phyloP scores from a whole-genome alignment of 35 echinoderm and acorn worm genomes.

The Lytechinus pictus region DNA sequence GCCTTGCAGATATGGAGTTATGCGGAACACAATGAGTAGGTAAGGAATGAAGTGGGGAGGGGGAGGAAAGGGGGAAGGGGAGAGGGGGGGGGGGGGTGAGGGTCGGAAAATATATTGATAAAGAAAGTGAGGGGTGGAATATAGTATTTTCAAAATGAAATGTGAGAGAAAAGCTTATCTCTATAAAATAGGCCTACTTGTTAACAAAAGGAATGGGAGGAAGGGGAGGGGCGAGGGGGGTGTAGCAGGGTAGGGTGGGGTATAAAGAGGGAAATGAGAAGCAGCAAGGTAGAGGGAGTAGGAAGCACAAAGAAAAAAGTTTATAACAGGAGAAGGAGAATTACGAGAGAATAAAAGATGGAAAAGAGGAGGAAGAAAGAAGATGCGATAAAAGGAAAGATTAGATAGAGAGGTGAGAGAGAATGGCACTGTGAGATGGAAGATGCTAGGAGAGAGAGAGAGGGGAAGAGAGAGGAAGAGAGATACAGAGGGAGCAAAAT shows the following conservation, averaged over 20 bases:
- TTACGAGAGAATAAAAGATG: no score
- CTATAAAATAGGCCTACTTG: no score
- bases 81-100: neutral
- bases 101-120: neutral
- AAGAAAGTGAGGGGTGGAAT: neutral
- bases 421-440: neutral
- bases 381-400: neutral
- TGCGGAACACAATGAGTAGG: neutral
- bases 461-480: neutral
- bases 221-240: no score
- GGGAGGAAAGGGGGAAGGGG: neutral
- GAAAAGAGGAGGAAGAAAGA: neutral
- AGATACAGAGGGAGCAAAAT: neutral
- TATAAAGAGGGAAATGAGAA: no score
- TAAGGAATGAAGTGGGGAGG: no score
- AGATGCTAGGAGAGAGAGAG: neutral
- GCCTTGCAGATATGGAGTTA: neutral
- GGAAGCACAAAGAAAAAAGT: neutral
- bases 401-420: neutral
- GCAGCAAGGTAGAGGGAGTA: neutral
- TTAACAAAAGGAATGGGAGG: no score
- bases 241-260: no score
- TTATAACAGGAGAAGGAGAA: no score
- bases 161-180: neutral
- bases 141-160: neutral